Evolutionary conservation across 2,797 vertebrate genomes (phyloP).

Genomic region (Garrulus glandarius): DNA sequence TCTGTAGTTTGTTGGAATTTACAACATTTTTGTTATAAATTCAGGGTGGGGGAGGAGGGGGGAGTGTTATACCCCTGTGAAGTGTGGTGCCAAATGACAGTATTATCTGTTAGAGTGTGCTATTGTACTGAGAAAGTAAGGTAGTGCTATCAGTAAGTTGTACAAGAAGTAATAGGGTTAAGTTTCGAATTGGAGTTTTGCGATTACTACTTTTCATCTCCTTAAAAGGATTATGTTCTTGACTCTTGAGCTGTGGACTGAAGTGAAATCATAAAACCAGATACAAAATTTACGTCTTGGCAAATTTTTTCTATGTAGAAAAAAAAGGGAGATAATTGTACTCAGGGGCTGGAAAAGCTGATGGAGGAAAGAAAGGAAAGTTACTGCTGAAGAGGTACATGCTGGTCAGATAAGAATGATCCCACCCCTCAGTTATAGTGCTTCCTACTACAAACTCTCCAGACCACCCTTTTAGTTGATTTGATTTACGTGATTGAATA

Average conservation of each 20-base stretch:
- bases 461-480: not conserved
- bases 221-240: not conserved
- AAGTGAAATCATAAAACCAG: not conserved
- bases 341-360: not conserved
- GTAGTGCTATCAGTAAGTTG: not conserved
- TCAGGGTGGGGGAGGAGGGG: not conserved
- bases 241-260: not conserved
- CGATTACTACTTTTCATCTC: not conserved
- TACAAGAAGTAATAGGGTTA: not conserved
- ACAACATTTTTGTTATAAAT: not conserved
- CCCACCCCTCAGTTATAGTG: not conserved
- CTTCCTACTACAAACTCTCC: not conserved
- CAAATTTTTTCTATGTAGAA: not conserved
- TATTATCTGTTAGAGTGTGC: not conserved
- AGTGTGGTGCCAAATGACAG: not conserved
- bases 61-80: not conserved
- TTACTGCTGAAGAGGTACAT: not conserved
- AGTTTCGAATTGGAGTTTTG: not conserved
- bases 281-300: not conserved
- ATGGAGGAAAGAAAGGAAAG: not conserved
- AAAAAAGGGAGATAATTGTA: not conserved
- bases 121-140: not conserved
- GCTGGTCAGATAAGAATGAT: not conserved
- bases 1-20: not conserved
- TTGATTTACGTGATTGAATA: not conserved